Conservation (phyloP, 2,113 vertebrate genomes). For the Oryzias javanicus region DNA sequence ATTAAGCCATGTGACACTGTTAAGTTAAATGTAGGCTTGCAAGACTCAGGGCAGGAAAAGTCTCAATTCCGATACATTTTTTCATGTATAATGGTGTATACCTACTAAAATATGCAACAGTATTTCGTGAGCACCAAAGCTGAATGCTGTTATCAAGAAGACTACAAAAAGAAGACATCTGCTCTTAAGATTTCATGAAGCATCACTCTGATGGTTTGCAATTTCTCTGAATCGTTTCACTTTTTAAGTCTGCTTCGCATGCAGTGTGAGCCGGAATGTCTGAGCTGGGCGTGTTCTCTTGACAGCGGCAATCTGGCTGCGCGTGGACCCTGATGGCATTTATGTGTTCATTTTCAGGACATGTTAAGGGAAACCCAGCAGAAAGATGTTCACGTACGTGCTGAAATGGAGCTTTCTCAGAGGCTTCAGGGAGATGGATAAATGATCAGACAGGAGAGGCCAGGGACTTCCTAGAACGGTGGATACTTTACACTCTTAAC, state of each 20-base stretch:
- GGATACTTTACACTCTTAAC: slow-evolving; percentile 1
- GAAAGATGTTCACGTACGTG: slow-evolving; percentile 56
- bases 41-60: slow-evolving; percentile 3
- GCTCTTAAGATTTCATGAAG: slow-evolving; percentile 70
- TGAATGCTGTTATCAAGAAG: slow-evolving; percentile 35
- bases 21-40: too few species aligned
- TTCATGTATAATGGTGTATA: slow-evolving; percentile 9
- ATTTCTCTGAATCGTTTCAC: slow-evolving; percentile 58
- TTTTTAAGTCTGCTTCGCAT: slow-evolving; percentile 51
- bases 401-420: slow-evolving; percentile 58
- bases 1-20: too few species aligned
- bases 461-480: slow-evolving; percentile 4
- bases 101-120: slow-evolving; percentile 31
- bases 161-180: slow-evolving; percentile 28
- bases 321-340: slow-evolving; percentile 72
- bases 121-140: slow-evolving; percentile 28
- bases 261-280: slow-evolving; percentile 43
- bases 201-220: slow-evolving; percentile 51
- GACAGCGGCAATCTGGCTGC: slow-evolving; percentile 55
- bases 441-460: slow-evolving; percentile 32
- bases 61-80: slow-evolving; percentile 3
- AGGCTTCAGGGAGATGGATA: slow-evolving; percentile 33
- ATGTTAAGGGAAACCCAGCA: slow-evolving; percentile 65
- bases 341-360: slow-evolving; percentile 72
- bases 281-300: slow-evolving; percentile 44